Percentiles rank a stretch among this genome's conserved stretches.
These are phyloP conservation scores for Hoplostethus mediterraneus DNA, from an alignment of 2,797 vertebrate species.

Conservation along the genomic window DNA sequence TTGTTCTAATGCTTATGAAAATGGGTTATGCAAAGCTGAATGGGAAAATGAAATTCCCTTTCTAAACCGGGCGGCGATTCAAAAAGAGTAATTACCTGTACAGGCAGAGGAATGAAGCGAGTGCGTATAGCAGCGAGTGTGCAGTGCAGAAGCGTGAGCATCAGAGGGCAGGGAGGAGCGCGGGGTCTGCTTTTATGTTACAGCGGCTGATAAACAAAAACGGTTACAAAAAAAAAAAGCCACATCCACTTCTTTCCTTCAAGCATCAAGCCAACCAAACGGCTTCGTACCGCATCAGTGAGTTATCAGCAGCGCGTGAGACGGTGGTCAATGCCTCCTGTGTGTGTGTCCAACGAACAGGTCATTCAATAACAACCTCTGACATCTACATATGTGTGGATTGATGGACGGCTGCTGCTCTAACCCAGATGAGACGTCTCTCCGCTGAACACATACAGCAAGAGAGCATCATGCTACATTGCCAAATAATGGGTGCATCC, in stretches of 20 bases:
- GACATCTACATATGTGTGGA: constrained; percentile 61
- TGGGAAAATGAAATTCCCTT: constrained; percentile 49
- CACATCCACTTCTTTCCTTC: constrained; percentile 29
- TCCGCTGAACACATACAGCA: constrained; percentile 53
- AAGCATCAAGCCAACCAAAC: constrained; percentile 56
- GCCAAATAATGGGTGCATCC: constrained; percentile 32
- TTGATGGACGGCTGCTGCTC: constrained; percentile 50
- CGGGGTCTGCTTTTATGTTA: constrained; percentile 39
- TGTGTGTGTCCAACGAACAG: constrained; percentile 47
- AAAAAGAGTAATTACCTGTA: constrained; percentile 61
- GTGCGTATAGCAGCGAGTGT: constrained; percentile 30
- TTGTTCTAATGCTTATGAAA: constrained; percentile 63
- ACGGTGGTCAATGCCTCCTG: constrained; percentile 37
- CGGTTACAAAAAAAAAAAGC: constrained; percentile 37
- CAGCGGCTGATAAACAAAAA: constrained; percentile 30
- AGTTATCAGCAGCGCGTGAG: constrained; percentile 50
- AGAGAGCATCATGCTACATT: constrained; percentile 51
- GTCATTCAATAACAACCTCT: constrained; percentile 54
- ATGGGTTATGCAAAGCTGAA: constrained; percentile 58
- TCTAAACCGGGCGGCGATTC: constrained; percentile 35
- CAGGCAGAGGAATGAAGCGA: constrained; percentile 50
- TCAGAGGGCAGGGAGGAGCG: constrained; percentile 19
- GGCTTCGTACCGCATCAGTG: constrained; percentile 71
- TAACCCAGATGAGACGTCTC: constrained; percentile 58
- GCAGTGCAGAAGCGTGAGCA: constrained; percentile 22